These are phyloP conservation scores for Myrmecophaga tridactyla DNA, from an alignment of 2,113 vertebrate genomes.

Conservation along the genomic window DNA sequence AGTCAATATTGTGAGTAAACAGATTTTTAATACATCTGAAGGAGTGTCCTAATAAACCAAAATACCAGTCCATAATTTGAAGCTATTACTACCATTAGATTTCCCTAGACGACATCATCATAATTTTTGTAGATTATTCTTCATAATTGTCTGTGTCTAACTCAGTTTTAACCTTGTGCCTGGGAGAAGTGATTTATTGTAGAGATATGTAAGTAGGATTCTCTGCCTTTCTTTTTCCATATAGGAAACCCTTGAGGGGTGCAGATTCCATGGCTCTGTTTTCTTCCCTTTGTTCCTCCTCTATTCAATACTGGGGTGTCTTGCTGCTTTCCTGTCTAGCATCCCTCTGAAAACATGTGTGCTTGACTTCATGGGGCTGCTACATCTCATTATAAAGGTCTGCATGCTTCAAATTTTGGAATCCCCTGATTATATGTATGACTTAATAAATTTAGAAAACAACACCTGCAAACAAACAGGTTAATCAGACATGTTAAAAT, in stretches of 20 bases:
- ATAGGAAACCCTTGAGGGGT: not conserved
- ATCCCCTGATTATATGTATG: not conserved
- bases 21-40: slow-evolving; percentile 72
- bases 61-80: slow-evolving; percentile 65
- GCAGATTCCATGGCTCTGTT: fast-evolving
- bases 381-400: not conserved
- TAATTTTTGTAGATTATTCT: slow-evolving; percentile 49
- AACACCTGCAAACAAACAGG: not conserved
- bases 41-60: slow-evolving; percentile 64
- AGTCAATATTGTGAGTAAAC: slow-evolving; percentile 71
- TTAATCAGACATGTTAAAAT: not conserved
- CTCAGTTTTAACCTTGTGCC: not conserved
- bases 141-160: not conserved
- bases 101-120: slow-evolving; percentile 52
- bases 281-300: not conserved
- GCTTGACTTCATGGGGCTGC: not conserved
- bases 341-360: not conserved
- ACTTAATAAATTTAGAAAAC: not conserved
- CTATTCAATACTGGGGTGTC: not conserved
- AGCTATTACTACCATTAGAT: slow-evolving; percentile 42
- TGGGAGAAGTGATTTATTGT: not conserved
- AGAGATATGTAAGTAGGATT: not conserved
- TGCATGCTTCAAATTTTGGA: not conserved
- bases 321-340: not conserved
- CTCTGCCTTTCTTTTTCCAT: not conserved